These are phyloP conservation scores for Lophochroa leadbeateri DNA, from an alignment of 2,113 vertebrate genomes.

Conservation along the genomic window DNA sequence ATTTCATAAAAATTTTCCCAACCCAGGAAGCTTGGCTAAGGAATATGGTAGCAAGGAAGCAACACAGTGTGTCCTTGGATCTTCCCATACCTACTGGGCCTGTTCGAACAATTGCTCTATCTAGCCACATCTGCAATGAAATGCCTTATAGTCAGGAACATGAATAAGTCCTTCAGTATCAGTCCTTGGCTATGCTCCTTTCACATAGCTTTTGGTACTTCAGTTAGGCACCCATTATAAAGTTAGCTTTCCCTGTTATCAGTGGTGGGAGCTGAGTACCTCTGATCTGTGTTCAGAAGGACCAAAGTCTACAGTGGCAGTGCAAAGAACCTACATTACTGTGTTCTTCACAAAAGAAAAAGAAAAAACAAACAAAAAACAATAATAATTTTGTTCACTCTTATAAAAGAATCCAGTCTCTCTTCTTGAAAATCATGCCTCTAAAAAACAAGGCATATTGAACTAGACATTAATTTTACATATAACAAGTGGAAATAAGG, in stretches of 20 bases:
- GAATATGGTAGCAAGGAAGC: background rate
- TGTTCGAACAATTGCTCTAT: background rate
- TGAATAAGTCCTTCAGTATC: background rate
- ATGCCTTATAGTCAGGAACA: background rate
- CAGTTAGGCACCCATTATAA: background rate
- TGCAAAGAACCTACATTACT: background rate
- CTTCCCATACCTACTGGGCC: accelerated
- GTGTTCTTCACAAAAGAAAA: background rate
- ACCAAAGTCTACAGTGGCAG: background rate
- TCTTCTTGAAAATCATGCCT: background rate
- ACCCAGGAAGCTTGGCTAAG: background rate
- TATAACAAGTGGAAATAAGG: background rate
- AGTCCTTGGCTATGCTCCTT: background rate
- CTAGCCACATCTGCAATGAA: background rate
- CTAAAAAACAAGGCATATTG: background rate
- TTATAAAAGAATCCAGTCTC: background rate
- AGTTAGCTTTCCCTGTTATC: background rate
- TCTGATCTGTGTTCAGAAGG: background rate
- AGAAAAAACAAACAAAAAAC: background rate
- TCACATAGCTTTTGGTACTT: background rate
- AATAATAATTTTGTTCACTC: accelerated
- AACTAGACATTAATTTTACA: background rate
- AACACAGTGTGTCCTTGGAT: background rate
- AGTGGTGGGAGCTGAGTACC: background rate
- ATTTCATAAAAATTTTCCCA: background rate